Evolutionary conservation across 2,888 invertebrate genomes (phyloP), one percentile per base, ranked within the genome.

Genomic region (Ennomos quercinarius): DNA sequence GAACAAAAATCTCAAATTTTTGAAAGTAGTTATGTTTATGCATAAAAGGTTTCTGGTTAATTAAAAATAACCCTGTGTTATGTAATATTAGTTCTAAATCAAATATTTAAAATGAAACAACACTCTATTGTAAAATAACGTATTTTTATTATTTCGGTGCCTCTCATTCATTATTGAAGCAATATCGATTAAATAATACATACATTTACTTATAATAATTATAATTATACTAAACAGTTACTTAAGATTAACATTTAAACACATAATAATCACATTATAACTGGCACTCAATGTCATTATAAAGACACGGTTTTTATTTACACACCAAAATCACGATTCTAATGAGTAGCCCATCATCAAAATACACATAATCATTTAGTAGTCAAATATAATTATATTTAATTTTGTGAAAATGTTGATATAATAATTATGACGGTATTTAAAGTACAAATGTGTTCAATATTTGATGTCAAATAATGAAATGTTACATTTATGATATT

Each of bases 61-160:
- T n/a, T n/a, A n/a, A n/a, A n/a, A n/a, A n/a, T n/a, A n/a, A n/a
- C n/a, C n/a, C n/a, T n/a, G n/a, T n/a, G n/a, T n/a, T 27, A 27
- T 4, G 4, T 6, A 27, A 6, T 27, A 27, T 6, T 27, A 27
- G 27, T 0, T 6, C 3, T 27, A 4, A 27, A 6, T 6, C 27
- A 27, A 27, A 27, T 27, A 27, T 27, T n/a, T n/a, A n/a, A 64
- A 78, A 68, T 67, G 58, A 83, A 79, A 78, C 55, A 38, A 43
- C 9, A 37, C 17, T 46, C 42, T 84, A 89, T 78, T 89, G 81
- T 88, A 91, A 91, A 91, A 91, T 91, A 91, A 90, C 89, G 80
- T 27, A 27, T 86, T 87, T 77, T 87, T 64, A 49, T 51, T 36
- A 86, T 86, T 87, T 86, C 78, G 76, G 86, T 81, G 80, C 78